Percentiles rank a stretch among this genome's conserved stretches.
These are phyloP conservation scores for Cyphomyrus discorhynchus DNA, from an alignment of 2,113 vertebrate genomes.

Conservation along the genomic window DNA sequence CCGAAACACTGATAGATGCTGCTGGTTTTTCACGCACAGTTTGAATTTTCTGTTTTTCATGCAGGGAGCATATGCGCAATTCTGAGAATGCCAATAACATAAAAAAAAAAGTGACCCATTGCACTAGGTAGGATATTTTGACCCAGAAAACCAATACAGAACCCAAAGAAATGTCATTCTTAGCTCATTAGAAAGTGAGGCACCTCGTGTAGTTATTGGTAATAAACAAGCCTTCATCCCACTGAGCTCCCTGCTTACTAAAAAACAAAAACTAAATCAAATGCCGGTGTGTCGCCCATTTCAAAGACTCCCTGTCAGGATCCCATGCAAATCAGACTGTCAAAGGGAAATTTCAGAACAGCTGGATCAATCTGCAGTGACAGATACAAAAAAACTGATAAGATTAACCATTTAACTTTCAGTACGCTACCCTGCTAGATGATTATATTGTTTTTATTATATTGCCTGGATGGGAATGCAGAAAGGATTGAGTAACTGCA, in stretches of 20 bases:
- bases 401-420: not conserved
- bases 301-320: not conserved
- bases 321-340: conserved; percentile 13
- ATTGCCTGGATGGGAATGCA: not conserved
- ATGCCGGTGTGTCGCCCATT: not conserved
- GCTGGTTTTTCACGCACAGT: not conserved
- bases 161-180: conserved; percentile 18
- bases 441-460: not conserved
- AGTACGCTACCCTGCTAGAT: not conserved
- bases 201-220: conserved; percentile 20
- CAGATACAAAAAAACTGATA: not conserved
- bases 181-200: conserved; percentile 38
- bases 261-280: not conserved
- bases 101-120: not conserved
- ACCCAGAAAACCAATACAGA: conserved; percentile 30
- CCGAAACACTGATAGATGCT: not conserved
- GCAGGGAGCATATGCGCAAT: not conserved
- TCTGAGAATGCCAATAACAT: not conserved
- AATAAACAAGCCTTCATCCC: conserved; percentile 34
- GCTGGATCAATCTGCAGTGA: not conserved
- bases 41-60: not conserved
- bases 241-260: conserved; percentile 17
- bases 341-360: not conserved
- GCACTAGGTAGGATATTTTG: not conserved
- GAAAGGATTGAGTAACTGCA: not conserved